Evolutionary conservation across 2,888 invertebrate genomes (phyloP).

Genomic region (Amphiduros pacificus): DNA sequence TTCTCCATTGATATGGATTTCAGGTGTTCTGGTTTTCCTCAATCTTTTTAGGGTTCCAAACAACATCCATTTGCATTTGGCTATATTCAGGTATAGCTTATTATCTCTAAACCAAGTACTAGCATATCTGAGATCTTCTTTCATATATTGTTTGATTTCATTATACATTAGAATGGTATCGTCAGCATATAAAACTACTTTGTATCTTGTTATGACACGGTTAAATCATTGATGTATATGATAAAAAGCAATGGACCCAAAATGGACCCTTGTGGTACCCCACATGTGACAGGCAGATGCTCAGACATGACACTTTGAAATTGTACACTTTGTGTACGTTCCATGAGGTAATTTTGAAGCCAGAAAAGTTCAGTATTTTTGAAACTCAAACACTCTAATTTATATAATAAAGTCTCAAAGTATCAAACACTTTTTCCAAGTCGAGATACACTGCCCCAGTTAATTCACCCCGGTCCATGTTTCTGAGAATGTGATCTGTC

Average conservation of each 20-base stretch:
- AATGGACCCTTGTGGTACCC: conserved; percentile 1
- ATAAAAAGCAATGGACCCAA: not conserved
- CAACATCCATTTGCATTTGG: too few relatives aligned
- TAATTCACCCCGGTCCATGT: not conserved
- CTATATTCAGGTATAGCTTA: too few relatives aligned
- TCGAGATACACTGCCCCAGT: conserved; percentile 4
- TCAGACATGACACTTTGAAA: not conserved
- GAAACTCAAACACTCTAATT: not conserved
- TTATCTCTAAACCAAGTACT: too few relatives aligned
- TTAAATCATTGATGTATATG: not conserved
- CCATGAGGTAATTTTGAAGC: not conserved
- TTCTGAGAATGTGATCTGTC: not conserved
- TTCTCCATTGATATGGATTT: too few relatives aligned
- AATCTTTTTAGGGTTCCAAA: too few relatives aligned
- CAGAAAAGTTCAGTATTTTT: not conserved
- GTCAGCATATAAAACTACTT: not conserved
- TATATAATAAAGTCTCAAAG: not conserved
- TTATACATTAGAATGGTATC: not conserved
- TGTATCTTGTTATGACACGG: not conserved
- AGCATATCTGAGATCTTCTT: too few relatives aligned
- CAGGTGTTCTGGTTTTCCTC: too few relatives aligned
- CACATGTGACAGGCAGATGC: not conserved
- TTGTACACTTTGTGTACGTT: not conserved
- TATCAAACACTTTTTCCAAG: not conserved
- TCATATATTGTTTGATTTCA: too few relatives aligned